Percentiles rank a stretch among this genome's conserved stretches.
phyloP scores from a whole-genome alignment of 2,797 vertebrate species.

The Chelon auratus region DNA sequence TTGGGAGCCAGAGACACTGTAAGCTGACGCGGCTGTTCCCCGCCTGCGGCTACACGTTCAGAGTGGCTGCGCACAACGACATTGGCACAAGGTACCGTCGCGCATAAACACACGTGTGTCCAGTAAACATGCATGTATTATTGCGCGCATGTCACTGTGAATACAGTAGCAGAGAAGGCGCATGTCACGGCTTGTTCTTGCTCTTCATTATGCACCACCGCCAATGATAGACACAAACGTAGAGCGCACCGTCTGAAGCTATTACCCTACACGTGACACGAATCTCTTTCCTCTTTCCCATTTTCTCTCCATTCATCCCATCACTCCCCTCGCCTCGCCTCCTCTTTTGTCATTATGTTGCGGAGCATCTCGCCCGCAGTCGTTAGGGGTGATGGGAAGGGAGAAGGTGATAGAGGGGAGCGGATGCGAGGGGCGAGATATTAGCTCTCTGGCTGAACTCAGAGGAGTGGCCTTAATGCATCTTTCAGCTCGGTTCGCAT shows the following conservation, averaged over 20 bases:
- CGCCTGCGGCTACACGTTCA: conserved; percentile 94
- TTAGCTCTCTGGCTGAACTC: conserved; percentile 37
- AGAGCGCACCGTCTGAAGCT: background rate
- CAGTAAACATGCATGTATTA: background rate
- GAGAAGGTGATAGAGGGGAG: conserved; percentile 38
- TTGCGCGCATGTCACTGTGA: background rate
- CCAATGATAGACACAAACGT: background rate
- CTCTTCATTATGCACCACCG: background rate
- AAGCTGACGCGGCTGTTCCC: conserved; percentile 94
- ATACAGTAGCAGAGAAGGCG: background rate
- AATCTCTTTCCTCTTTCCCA: conserved; percentile 13
- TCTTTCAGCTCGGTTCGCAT: conserved; percentile 22
- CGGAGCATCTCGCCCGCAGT: conserved; percentile 19
- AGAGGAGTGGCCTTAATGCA: conserved; percentile 20
- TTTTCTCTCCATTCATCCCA: conserved; percentile 37
- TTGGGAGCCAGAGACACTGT: conserved; percentile 95
- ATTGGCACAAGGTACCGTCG: conserved; percentile 91
- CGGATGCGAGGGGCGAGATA: conserved; percentile 4
- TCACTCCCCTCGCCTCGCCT: conserved; percentile 18
- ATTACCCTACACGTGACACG: conserved; percentile 31
- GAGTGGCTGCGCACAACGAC: conserved; percentile 95
- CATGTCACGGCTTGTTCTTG: background rate
- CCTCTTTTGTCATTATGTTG: conserved; percentile 39
- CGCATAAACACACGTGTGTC: background rate
- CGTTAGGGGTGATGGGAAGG: conserved; percentile 27